Conservation (phyloP, 2,113 vertebrate genomes). For the Aplodontia rufa region DNA sequence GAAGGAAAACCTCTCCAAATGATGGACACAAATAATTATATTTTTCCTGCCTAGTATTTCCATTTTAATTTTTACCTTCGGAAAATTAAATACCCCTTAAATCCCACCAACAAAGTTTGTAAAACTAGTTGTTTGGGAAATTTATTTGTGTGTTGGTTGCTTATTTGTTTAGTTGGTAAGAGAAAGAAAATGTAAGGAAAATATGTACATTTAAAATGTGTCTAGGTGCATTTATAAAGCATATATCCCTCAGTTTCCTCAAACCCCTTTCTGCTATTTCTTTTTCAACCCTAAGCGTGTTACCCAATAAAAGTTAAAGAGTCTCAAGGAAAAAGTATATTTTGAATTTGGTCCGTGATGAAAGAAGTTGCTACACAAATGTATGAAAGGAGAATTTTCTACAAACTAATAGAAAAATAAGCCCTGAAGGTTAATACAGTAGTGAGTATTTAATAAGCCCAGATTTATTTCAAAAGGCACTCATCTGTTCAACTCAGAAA, state of each 20-base stretch:
- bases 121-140: not conserved
- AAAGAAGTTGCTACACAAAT: conserved; percentile 63
- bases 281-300: conserved; percentile 45
- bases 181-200: conserved; percentile 17
- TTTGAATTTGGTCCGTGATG: conserved; percentile 35
- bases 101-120: not conserved
- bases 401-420: conserved; percentile 35
- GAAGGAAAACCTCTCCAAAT: not conserved
- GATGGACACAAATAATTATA: conserved; percentile 26
- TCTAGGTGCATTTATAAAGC: not conserved
- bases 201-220: not conserved
- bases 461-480: conserved; percentile 30
- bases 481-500: conserved; percentile 40
- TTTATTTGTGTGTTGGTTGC: not conserved
- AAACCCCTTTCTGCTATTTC: conserved; percentile 10
- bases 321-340: conserved; percentile 27
- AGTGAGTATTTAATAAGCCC: conserved; percentile 40
- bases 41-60: conserved; percentile 37
- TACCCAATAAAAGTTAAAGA: conserved; percentile 51
- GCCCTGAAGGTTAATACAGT: not conserved
- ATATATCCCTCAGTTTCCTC: not conserved
- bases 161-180: not conserved
- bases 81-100: conserved; percentile 47
- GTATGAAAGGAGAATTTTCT: conserved; percentile 48
- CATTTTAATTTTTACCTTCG: conserved; percentile 43